Evolutionary conservation across 1,140 invertebrate species (phyloP).

Genomic region (Drosophila carrolli): DNA sequence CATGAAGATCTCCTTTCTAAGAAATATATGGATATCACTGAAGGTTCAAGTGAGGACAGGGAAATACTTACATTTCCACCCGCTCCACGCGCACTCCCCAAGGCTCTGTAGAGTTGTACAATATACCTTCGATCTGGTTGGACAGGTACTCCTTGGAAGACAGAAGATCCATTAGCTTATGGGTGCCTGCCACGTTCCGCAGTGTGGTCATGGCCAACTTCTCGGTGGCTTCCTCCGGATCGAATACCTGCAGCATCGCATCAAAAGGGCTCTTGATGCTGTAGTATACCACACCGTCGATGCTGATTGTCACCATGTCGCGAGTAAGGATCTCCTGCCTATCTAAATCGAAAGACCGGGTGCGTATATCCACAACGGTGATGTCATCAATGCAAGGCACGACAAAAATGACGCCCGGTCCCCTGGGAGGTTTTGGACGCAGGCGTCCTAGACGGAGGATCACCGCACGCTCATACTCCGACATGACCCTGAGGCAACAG

Average conservation of each 20-base stretch:
- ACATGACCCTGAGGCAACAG: slow-evolving; percentile 89
- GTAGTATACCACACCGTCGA: slow-evolving; percentile 97
- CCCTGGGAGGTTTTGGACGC: slow-evolving; percentile 79
- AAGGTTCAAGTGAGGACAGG: not conserved
- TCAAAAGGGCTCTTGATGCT: slow-evolving; percentile 91
- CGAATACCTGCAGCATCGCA: slow-evolving; percentile 90
- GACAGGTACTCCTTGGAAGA: slow-evolving; percentile 94
- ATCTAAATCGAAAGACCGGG: slow-evolving; percentile 86
- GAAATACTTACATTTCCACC: slow-evolving; percentile 94
- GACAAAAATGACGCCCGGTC: slow-evolving; percentile 94
- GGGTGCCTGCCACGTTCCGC: slow-evolving; percentile 95
- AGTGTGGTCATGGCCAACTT: slow-evolving; percentile 94
- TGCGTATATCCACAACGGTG: slow-evolving; percentile 92
- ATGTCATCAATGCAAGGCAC: slow-evolving; percentile 95
- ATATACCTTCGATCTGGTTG: slow-evolving; percentile 60
- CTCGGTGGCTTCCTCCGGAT: slow-evolving; percentile 91
- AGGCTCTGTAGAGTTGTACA: slow-evolving; percentile 93
- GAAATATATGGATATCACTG: not conserved
- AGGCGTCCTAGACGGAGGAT: slow-evolving; percentile 94
- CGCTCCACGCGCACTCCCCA: slow-evolving; percentile 98
- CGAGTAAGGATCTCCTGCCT: slow-evolving; percentile 92
- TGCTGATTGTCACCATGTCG: slow-evolving; percentile 96
- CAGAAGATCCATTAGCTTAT: slow-evolving; percentile 89
- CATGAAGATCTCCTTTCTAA: slow-evolving; percentile 94
- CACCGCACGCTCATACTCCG: slow-evolving; percentile 94